Evolutionary conservation across 2,113 vertebrate species (phyloP).

Genomic region (Eurystomus gularis): DNA sequence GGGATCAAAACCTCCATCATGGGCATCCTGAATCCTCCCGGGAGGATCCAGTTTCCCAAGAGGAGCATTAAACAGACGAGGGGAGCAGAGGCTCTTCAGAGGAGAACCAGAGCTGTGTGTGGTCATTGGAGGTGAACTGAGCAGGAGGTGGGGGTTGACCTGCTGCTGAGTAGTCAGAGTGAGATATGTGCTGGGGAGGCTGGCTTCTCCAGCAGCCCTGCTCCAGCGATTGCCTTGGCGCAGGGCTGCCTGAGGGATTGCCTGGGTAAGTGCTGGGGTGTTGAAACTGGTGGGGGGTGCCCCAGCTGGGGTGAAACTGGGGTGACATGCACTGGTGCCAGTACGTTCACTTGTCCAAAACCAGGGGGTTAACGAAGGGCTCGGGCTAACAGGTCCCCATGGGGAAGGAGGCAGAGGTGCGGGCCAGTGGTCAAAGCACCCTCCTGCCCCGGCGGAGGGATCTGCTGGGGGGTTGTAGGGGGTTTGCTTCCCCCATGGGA

Average conservation of each 20-base stretch:
- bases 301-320: neutral
- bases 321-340: accelerated
- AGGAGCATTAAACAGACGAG: neutral
- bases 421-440: neutral
- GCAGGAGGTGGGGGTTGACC: neutral
- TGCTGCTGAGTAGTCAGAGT: neutral
- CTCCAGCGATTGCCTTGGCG: accelerated
- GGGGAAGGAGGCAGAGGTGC: neutral
- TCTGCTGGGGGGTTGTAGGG: accelerated
- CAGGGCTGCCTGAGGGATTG: no score
- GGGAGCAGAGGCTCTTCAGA: neutral
- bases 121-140: neutral
- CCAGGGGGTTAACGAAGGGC: accelerated
- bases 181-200: neutral
- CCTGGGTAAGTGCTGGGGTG: neutral
- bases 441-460: neutral
- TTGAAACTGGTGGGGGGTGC: neutral
- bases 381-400: neutral
- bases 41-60: neutral
- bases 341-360: accelerated
- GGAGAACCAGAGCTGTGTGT: neutral
- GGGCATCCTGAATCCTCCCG: accelerated
- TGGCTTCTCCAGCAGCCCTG: accelerated
- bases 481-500: neutral
- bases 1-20: neutral